Conservation (phyloP, 2,888 invertebrate genomes). For the Pyrocoelia pectoralis region DNA sequence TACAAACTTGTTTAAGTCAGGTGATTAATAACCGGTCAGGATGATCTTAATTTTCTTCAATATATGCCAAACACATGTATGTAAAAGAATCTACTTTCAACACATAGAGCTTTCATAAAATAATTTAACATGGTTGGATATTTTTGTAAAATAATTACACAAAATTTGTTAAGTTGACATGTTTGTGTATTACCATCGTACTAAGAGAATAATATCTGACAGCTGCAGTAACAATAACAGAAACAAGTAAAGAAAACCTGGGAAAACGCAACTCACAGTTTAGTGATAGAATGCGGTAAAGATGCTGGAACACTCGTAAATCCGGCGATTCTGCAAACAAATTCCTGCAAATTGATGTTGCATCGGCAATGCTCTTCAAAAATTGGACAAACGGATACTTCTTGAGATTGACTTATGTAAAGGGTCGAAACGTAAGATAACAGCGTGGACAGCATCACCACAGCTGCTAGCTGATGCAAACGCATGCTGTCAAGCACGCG, state of each 20-base stretch:
- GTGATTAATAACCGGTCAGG: conserved; percentile 30
- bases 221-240: conserved; percentile 12
- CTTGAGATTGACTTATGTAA: conserved; percentile 33
- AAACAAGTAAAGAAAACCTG: neutral
- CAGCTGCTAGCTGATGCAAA: conserved; percentile 49
- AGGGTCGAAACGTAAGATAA: conserved; percentile 30
- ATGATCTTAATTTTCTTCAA: conserved; percentile 20
- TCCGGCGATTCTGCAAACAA: conserved; percentile 49
- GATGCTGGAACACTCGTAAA: conserved; percentile 47
- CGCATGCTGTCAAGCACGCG: conserved; percentile 48
- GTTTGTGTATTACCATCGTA: conserved; percentile 8
- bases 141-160: neutral
- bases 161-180: neutral
- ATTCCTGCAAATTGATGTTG: conserved; percentile 48
- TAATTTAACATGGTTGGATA: neutral
- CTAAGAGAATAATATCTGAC: conserved; percentile 3
- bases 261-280: conserved; percentile 48
- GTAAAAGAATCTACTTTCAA: neutral
- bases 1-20: conserved; percentile 24
- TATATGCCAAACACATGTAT: conserved; percentile 6
- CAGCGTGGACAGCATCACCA: conserved; percentile 46
- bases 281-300: conserved; percentile 48
- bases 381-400: conserved; percentile 42
- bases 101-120: neutral
- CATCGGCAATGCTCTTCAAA: conserved; percentile 48